phyloP scores from a whole-genome alignment of 2,888 invertebrate species.

The Metalampra italica region DNA sequence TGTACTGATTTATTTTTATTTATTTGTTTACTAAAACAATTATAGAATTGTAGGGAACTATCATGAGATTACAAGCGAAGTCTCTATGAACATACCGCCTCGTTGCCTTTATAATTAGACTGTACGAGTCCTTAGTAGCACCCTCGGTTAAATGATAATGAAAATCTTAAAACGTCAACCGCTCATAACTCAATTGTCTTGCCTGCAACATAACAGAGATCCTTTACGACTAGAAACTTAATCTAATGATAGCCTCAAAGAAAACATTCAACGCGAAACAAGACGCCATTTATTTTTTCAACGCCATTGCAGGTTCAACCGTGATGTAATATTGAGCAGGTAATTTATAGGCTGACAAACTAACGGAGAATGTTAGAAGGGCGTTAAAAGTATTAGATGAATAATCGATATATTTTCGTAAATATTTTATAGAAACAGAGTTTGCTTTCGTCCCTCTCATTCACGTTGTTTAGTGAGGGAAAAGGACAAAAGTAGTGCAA shows the following conservation, averaged over 20 bases:
- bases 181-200: slow-evolving; percentile 17
- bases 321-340: slow-evolving; percentile 22
- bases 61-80: too few relatives aligned
- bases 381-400: too few relatives aligned
- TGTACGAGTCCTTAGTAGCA: neutral
- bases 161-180: slow-evolving; percentile 18
- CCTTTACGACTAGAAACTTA: slow-evolving; percentile 45
- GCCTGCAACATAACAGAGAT: slow-evolving; percentile 46
- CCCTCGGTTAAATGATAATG: slow-evolving; percentile 8
- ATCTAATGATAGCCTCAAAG: slow-evolving; percentile 37
- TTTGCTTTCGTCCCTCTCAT: too few relatives aligned
- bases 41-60: too few relatives aligned
- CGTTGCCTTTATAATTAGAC: neutral
- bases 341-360: slow-evolving; percentile 7
- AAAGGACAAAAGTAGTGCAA: too few relatives aligned
- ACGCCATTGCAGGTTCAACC: slow-evolving; percentile 39
- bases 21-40: too few relatives aligned
- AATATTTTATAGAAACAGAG: too few relatives aligned
- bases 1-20: too few relatives aligned
- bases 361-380: neutral
- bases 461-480: too few relatives aligned
- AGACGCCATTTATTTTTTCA: slow-evolving; percentile 17
- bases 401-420: too few relatives aligned
- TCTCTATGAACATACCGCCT: too few relatives aligned
- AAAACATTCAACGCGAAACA: slow-evolving; percentile 12